A percentile compares a stretch with the other conserved stretches of the same genome.
phyloP scores from a whole-genome alignment of 1,140 invertebrate species.

The Danaus plexippus region DNA sequence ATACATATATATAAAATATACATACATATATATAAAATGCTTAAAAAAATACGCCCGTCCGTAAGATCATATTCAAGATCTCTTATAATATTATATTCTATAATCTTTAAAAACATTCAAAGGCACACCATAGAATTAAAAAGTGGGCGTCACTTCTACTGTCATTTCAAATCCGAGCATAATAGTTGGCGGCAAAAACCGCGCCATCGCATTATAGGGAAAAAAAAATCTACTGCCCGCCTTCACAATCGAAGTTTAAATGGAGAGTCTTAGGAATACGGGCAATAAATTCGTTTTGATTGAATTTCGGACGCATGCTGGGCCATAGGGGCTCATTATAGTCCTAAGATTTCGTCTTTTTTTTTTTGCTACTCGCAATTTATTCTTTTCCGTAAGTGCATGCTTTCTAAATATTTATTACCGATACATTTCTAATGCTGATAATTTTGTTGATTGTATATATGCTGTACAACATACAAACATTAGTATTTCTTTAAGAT shows the following conservation, averaged over 20 bases:
- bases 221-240: slow-evolving; percentile 34
- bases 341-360: slow-evolving; percentile 19
- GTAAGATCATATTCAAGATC: slow-evolving; percentile 22
- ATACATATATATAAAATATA: not conserved
- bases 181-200: slow-evolving; percentile 50
- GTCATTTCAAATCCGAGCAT: slow-evolving; percentile 52
- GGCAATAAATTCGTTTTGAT: slow-evolving; percentile 70
- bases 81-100: slow-evolving; percentile 33
- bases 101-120: slow-evolving; percentile 66
- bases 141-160: slow-evolving; percentile 68
- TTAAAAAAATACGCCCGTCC: slow-evolving; percentile 1
- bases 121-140: slow-evolving; percentile 57
- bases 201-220: slow-evolving; percentile 53
- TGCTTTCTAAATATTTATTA: slow-evolving; percentile 9
- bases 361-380: slow-evolving; percentile 17
- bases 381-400: slow-evolving; percentile 12
- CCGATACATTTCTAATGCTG: not conserved
- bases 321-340: slow-evolving; percentile 68
- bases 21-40: slow-evolving; percentile 1
- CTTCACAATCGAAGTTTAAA: slow-evolving; percentile 56
- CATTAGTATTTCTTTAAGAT: too few species aligned
- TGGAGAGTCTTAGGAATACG: slow-evolving; percentile 64
- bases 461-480: too few species aligned
- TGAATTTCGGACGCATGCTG: slow-evolving; percentile 68
- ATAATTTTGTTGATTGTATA: too few species aligned